Conservation (phyloP, 2,888 invertebrate species). For the Tethea ocularis region DNA sequence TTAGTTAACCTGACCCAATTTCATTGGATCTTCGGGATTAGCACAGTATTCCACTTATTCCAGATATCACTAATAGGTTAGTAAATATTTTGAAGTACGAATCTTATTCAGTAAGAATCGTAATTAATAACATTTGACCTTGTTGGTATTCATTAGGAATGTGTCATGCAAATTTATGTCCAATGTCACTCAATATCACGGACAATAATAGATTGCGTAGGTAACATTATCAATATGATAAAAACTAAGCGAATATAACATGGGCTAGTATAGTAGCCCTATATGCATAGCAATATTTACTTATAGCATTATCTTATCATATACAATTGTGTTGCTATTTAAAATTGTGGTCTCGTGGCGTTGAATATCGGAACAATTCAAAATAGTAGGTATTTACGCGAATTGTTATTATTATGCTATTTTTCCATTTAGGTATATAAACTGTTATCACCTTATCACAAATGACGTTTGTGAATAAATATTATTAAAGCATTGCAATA, state of each 20-base stretch:
- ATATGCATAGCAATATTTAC: constrained; percentile 33
- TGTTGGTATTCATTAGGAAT: constrained; percentile 28
- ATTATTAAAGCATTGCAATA: neutral
- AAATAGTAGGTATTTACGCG: too few relatives aligned
- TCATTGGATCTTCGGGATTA: neutral
- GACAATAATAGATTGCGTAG: constrained; percentile 24
- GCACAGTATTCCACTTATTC: constrained; percentile 17
- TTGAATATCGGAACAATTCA: constrained; percentile 11
- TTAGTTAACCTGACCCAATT: neutral
- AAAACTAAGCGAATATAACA: constrained; percentile 42
- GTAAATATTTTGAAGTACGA: constrained; percentile 44
- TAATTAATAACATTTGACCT: constrained; percentile 49
- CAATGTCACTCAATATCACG: constrained; percentile 17
- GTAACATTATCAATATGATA: constrained; percentile 38
- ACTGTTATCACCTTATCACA: neutral
- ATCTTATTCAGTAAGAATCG: constrained; percentile 50
- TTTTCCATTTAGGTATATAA: neutral
- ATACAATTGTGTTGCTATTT: constrained; percentile 31
- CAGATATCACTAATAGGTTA: constrained; percentile 35
- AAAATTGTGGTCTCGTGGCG: constrained; percentile 33
- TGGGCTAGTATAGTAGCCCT: constrained; percentile 34
- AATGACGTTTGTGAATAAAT: neutral
- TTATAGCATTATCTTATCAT: constrained; percentile 46
- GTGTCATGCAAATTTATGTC: constrained; percentile 28
- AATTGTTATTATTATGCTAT: neutral